Evolutionary conservation across 2,888 invertebrate species (phyloP).

Genomic region (Ischnus inquisitorius): DNA sequence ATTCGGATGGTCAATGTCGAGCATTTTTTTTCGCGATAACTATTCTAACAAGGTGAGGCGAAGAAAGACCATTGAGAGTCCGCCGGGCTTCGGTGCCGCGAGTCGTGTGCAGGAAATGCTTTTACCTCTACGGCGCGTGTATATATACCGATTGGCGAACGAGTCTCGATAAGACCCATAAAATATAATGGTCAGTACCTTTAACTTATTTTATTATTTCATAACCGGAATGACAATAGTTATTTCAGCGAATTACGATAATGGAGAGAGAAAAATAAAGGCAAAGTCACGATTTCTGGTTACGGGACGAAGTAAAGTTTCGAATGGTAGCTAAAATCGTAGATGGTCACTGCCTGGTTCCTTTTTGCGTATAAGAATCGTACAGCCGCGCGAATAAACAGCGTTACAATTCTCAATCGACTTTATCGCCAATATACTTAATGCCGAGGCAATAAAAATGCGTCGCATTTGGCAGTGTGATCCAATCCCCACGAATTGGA

Average conservation of each 20-base stretch:
- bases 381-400: too few species aligned
- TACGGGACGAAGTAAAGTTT: background rate
- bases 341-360: background rate
- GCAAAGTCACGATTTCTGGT: background rate
- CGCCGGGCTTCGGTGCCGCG: background rate
- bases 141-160: background rate
- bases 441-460: constrained; percentile 1
- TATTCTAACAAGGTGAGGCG: constrained; percentile 20
- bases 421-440: too few species aligned
- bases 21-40: background rate
- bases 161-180: background rate
- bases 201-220: background rate
- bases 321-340: background rate
- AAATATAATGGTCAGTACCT: background rate
- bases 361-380: background rate
- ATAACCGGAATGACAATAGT: background rate
- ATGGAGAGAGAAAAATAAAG: too few species aligned
- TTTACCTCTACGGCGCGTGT: background rate
- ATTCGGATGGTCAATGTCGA: constrained; percentile 19
- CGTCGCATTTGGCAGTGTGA: constrained; percentile 7
- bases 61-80: background rate
- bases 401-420: too few species aligned
- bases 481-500: background rate
- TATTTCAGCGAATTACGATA: background rate
- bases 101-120: background rate